Evolutionary conservation across 2,888 invertebrate genomes (phyloP), one percentile per base, ranked within the genome.

Genomic region (Limulus polyphemus): DNA sequence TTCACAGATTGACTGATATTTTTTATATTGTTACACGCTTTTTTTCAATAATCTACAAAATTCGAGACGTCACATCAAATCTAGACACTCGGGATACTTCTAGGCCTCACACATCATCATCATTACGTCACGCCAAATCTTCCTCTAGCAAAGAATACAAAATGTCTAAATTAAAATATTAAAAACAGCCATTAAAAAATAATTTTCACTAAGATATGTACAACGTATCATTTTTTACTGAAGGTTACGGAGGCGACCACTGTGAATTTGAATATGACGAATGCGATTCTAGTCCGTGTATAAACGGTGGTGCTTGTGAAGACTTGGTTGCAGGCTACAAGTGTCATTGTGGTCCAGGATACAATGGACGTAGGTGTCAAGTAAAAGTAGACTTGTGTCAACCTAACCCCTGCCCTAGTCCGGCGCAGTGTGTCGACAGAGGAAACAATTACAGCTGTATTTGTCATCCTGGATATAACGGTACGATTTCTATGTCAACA

Each of bases 401-500:
- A 67, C 84, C 84, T 63, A 83, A 83, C 73, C 86, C 85, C 11
- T 87, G 87, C 74, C 80, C 83, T 47, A 79, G 80, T 70, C 83
- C 81, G 68, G 83, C 83, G 65, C 82, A 80, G 73, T 87, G 87
- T 76, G 79, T 84, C 72, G 86, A 87, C 77, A 83, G 81, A 73
- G 87, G 86, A 69, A 84, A 86, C 77, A 85, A 81, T 75, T 85
- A 84, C 75, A 82, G 82, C 63, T 87, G 87, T 76, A 85, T 86
- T 74, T 87, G 87, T 74, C 85, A 84, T 16, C 81, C 81, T 69
- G 86, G 86, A 61, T 83, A 81, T 73, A 82, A 83, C 65, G 86
- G 70, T 68, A 57, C 60, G 60, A 55, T 55, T n/a, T 16, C 14
- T 50, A 46, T 16, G 12, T 12, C 10, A 49, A 32, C 1, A 32